phyloP scores from a whole-genome alignment of 2,113 vertebrate species.

The Brachyhypopomus occidentalis region DNA sequence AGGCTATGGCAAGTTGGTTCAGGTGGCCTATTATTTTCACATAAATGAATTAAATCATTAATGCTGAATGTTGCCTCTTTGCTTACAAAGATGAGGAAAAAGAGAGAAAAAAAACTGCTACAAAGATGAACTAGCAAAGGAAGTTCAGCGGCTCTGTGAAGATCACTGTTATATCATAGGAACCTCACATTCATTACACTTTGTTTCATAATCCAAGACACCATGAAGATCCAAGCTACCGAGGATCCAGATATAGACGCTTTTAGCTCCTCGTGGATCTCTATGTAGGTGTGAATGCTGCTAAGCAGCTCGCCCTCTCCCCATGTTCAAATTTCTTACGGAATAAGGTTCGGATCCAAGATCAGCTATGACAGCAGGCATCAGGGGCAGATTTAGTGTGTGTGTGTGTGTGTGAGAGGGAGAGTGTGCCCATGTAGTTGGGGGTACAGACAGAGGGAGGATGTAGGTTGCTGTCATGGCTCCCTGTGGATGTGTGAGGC shows the following conservation, averaged over 20 bases:
- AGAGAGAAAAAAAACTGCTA: no score
- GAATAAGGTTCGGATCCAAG: background rate
- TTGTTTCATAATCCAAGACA: slow-evolving; percentile 25
- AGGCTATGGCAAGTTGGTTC: no score
- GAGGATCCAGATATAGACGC: slow-evolving; percentile 8
- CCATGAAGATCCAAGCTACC: background rate
- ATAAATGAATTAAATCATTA: no score
- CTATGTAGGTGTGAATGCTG: background rate
- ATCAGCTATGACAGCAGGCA: background rate
- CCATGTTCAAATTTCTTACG: background rate
- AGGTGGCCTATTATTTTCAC: no score
- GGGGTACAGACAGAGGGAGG: slow-evolving; percentile 31
- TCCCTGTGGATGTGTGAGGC: slow-evolving; percentile 70
- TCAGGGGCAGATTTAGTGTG: slow-evolving; percentile 30
- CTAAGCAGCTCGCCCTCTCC: background rate
- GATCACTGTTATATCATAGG: slow-evolving; percentile 4
- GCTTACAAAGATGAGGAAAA: no score
- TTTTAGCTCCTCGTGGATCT: slow-evolving; percentile 4
- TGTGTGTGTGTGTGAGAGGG: slow-evolving; percentile 15
- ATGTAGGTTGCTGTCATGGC: slow-evolving; percentile 63
- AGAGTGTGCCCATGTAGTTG: background rate
- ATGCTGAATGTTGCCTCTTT: no score
- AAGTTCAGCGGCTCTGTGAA: background rate
- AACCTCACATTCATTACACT: slow-evolving; percentile 5
- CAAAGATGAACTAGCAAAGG: background rate